Evolutionary conservation across 2,888 invertebrate genomes (phyloP), one percentile per base, ranked within the genome.

Genomic region (Heteromyza rotundicornis): DNA sequence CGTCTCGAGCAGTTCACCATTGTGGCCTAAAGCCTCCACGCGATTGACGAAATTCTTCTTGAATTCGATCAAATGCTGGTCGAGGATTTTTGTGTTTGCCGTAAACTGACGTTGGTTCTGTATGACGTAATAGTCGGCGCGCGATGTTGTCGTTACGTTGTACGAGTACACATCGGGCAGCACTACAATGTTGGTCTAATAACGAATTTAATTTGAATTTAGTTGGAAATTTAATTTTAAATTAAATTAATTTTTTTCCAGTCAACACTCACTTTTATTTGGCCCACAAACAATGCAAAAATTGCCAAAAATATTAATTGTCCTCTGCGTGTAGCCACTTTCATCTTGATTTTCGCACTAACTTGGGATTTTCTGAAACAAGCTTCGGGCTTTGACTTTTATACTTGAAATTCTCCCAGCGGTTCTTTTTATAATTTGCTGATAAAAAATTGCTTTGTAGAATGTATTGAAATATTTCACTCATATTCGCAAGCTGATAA

Each of bases 91-190:
- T 20, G 64, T 52, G 49, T 60, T 59, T 7, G 51, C 57, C 8
- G 55, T 60, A 27, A 61, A 66, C 49, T 69, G 68, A 5, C 67
- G 62, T 20, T 64, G 61, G 60, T 67, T 47, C 19, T 65, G 65
- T 3, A 63, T 16, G 7, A 64, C 47, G 27, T 62, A 69, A 44
- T 63, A 59, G 40, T 67, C 67, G 20, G 62, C 59, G 17, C 64
- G 65, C 32, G 64, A 59, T 1, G 57, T 62, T 1, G 60, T 57
- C 17, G 57, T 63, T 10, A 56, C 17, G 35, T 58, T 64, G 20
- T 57, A 27, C 20, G 63, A 66, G 51, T 62, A 20, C 1, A 62
- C 62, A 23, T 69, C 67, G 1, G 65, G 64, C 60, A 68, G 32
- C 23, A 62, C 27, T 19, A 64, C 27, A 27, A 27, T 27, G 10